Evolutionary conservation across 2,113 vertebrate species (phyloP).

Genomic region (Brachyhypopomus occidentalis): DNA sequence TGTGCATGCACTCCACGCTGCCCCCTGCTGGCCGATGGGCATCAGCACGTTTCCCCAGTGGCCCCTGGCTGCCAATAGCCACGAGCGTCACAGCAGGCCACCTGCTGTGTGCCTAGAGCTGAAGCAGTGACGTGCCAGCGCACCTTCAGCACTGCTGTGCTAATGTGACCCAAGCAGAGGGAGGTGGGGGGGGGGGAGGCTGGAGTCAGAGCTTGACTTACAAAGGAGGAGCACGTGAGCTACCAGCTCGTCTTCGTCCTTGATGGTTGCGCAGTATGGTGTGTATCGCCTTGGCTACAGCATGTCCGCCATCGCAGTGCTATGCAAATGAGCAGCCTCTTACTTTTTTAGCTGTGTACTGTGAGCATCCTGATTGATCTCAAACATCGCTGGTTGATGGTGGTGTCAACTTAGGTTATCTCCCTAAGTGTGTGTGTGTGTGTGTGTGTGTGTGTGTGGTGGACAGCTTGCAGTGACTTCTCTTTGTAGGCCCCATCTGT

Average conservation of each 20-base stretch:
- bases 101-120: slow-evolving; percentile 44
- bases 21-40: slow-evolving; percentile 45
- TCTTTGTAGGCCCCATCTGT: too few relatives aligned
- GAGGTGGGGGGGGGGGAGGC: slow-evolving; percentile 23
- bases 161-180: slow-evolving; percentile 34
- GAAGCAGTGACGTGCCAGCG: slow-evolving; percentile 42
- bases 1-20: slow-evolving; percentile 7
- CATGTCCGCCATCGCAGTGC: too few relatives aligned
- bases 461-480: too few relatives aligned
- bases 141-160: slow-evolving; percentile 21
- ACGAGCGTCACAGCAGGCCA: slow-evolving; percentile 41
- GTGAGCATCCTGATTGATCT: too few relatives aligned
- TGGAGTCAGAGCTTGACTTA: slow-evolving; percentile 6
- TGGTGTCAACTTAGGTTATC: too few relatives aligned
- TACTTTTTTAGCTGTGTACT: too few relatives aligned
- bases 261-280: too few relatives aligned
- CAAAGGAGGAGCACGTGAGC: background rate
- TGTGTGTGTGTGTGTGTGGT: too few relatives aligned
- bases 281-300: too few relatives aligned
- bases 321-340: too few relatives aligned
- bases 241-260: background rate
- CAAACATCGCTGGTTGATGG: too few relatives aligned
- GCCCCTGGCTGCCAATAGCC: slow-evolving; percentile 40
- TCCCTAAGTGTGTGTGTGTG: too few relatives aligned
- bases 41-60: background rate